These are phyloP conservation scores for Glaucopsyche alexis DNA, from an alignment of 2,888 invertebrate species.

Conservation along the genomic window DNA sequence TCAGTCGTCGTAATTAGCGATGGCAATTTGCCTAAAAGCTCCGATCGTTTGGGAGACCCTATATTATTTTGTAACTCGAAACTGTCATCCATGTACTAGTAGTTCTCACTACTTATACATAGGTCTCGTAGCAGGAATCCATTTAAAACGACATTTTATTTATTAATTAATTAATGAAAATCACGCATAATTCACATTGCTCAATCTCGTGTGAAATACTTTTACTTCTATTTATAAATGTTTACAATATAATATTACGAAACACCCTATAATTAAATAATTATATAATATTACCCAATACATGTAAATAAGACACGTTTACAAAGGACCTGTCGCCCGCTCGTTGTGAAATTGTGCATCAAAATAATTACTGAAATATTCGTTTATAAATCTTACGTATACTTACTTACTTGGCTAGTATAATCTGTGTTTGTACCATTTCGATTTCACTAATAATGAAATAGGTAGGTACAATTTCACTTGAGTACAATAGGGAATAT, in stretches of 20 bases:
- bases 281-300: constrained; percentile 6
- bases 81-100: too few relatives aligned
- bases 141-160: too few relatives aligned
- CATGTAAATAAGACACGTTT: constrained; percentile 8
- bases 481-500: too few relatives aligned
- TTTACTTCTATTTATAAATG: constrained; percentile 2
- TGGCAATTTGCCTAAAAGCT: too few relatives aligned
- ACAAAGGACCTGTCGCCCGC: background rate
- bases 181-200: background rate
- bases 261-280: background rate
- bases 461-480: too few relatives aligned
- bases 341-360: background rate
- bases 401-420: background rate
- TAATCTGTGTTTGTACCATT: too few relatives aligned
- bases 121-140: too few relatives aligned
- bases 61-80: too few relatives aligned
- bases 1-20: too few relatives aligned
- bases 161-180: background rate
- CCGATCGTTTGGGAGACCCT: too few relatives aligned
- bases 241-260: background rate
- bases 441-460: too few relatives aligned
- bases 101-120: too few relatives aligned
- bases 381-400: background rate
- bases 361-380: background rate
- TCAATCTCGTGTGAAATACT: constrained; percentile 10